phyloP scores from a whole-genome alignment of 2,888 invertebrate species.

The Cantharis flavilabris region DNA sequence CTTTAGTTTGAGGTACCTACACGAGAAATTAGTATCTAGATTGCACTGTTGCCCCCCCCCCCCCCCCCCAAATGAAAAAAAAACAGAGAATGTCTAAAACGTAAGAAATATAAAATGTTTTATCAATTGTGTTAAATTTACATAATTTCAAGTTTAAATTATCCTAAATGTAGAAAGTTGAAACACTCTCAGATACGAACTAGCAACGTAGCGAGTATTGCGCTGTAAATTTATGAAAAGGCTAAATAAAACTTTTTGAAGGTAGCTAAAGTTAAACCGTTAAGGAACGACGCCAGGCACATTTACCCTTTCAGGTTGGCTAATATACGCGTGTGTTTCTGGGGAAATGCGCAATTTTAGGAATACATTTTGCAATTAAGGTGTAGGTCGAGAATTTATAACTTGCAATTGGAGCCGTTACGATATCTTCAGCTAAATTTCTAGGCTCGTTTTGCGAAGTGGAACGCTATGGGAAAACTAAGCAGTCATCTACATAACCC shows the following conservation, averaged over 20 bases:
- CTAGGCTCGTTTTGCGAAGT: slow-evolving; percentile 26
- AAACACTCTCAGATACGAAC: not conserved
- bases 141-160: not conserved
- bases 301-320: slow-evolving; percentile 23
- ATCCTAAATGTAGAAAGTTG: not conserved
- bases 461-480: slow-evolving; percentile 25
- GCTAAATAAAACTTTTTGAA: slow-evolving; percentile 16
- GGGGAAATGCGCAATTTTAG: slow-evolving; percentile 43
- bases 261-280: slow-evolving; percentile 38
- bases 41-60: not conserved
- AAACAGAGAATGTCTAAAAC: not conserved
- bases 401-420: slow-evolving; percentile 39
- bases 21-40: not conserved
- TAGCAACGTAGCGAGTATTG: slow-evolving; percentile 7
- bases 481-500: slow-evolving; percentile 26
- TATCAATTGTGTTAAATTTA: not conserved
- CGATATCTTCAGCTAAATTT: slow-evolving; percentile 32
- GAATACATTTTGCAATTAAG: slow-evolving; percentile 49
- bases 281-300: slow-evolving; percentile 33
- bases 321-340: slow-evolving; percentile 38
- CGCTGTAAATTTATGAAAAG: slow-evolving; percentile 14
- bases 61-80: not conserved
- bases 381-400: slow-evolving; percentile 47
- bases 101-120: not conserved
- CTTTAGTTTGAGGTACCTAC: not conserved